Evolutionary conservation across 92 coral and sea anemone species (phyloP).

Genomic region (Pocillopora meandrina): DNA sequence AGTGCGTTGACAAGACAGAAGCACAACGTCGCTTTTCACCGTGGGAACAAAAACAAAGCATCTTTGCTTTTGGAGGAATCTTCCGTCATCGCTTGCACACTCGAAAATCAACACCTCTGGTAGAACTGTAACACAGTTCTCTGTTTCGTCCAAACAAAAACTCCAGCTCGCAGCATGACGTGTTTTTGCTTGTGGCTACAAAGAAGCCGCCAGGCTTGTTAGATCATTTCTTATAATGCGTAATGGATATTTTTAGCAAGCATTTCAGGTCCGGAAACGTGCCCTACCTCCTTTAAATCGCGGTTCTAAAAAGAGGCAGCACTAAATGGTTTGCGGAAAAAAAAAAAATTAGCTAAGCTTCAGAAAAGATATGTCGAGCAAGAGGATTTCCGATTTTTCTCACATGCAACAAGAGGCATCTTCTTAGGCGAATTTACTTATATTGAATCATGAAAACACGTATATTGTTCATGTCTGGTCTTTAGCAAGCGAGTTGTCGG

Average conservation of each 20-base stretch:
- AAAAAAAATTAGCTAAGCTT: background rate
- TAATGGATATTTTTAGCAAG: background rate
- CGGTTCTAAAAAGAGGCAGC: background rate
- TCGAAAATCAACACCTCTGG: constrained; percentile 12
- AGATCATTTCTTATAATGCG: background rate
- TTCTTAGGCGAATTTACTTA: background rate
- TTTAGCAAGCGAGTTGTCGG: background rate
- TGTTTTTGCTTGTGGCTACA: background rate
- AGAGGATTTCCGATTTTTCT: background rate
- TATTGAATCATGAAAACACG: background rate
- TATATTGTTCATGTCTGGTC: background rate
- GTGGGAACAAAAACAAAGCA: constrained; percentile 16
- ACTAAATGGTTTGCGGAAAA: background rate
- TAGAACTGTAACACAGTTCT: constrained; percentile 8
- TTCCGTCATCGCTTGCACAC: background rate
- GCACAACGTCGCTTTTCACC: background rate
- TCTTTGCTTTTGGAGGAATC: background rate
- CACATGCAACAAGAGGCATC: background rate
- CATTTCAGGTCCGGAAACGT: background rate
- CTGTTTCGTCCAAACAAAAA: constrained; percentile 11
- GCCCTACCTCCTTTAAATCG: background rate
- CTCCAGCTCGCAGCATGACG: background rate
- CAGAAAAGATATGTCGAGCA: background rate
- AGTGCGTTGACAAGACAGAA: constrained; percentile 9
- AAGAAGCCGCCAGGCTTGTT: constrained; percentile 2